These are phyloP conservation scores for Neolamprologus falcicula DNA, from an alignment of 2,113 vertebrate species.

Conservation along the genomic window DNA sequence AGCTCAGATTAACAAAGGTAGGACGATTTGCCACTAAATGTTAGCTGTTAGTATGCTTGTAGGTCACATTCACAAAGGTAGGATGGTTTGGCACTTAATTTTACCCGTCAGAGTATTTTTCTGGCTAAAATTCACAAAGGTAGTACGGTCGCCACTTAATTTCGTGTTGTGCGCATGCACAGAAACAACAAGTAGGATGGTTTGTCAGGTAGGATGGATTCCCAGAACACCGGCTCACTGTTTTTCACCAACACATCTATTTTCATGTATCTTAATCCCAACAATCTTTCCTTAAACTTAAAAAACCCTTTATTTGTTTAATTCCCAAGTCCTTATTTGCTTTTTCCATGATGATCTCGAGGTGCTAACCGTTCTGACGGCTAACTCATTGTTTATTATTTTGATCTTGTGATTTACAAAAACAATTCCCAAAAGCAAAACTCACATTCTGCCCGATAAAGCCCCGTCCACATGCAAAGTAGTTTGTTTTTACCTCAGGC, in stretches of 20 bases:
- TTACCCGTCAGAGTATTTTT: background rate
- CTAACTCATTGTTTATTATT: background rate
- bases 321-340: accelerated
- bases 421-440: background rate
- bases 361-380: background rate
- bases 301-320: background rate
- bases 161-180: background rate
- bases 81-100: background rate
- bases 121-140: background rate
- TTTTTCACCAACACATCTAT: background rate
- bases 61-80: background rate
- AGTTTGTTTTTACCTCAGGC: accelerated
- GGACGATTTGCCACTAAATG: accelerated
- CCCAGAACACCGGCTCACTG: background rate
- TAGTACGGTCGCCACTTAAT: accelerated
- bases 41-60: background rate
- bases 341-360: background rate
- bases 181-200: accelerated
- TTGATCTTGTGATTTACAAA: background rate
- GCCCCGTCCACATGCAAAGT: accelerated
- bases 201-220: background rate
- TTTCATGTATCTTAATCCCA: background rate
- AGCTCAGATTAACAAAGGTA: accelerated
- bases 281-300: background rate
- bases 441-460: accelerated